These are phyloP conservation scores for Melanotaenia pygmaea DNA, from an alignment of 2,797 vertebrate species.

Conservation along the genomic window DNA sequence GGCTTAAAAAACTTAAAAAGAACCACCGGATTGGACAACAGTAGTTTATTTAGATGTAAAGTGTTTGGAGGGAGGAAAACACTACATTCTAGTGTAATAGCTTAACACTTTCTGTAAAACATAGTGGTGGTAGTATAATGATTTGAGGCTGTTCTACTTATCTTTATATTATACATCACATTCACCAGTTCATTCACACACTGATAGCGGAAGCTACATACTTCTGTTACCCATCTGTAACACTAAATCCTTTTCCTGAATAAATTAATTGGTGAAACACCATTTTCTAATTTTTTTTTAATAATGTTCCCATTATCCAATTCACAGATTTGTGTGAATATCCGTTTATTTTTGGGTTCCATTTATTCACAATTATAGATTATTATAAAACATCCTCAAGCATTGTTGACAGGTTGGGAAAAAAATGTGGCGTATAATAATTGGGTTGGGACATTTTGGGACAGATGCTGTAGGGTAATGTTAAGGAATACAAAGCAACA, in stretches of 20 bases:
- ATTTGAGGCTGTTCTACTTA: too few relatives aligned
- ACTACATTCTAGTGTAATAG: too few relatives aligned
- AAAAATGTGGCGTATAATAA: not conserved
- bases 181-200: too few relatives aligned
- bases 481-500: not conserved
- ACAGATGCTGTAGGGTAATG: not conserved
- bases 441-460: not conserved
- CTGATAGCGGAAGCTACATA: not conserved
- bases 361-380: not conserved
- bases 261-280: not conserved
- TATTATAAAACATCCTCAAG: not conserved
- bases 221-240: not conserved
- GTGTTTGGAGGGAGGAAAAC: too few relatives aligned
- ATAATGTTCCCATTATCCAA: not conserved
- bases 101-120: too few relatives aligned
- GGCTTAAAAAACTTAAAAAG: too few relatives aligned
- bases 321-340: not conserved
- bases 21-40: too few relatives aligned
- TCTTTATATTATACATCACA: too few relatives aligned
- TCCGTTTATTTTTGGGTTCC: not conserved
- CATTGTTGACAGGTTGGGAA: not conserved
- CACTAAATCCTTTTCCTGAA: not conserved
- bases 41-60: too few relatives aligned
- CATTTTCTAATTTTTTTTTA: not conserved
- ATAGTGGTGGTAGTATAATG: too few relatives aligned